Evolutionary conservation across 1,140 invertebrate species (phyloP), one percentile per base, ranked within the genome.

Genomic region (Prorops nasuta): DNA sequence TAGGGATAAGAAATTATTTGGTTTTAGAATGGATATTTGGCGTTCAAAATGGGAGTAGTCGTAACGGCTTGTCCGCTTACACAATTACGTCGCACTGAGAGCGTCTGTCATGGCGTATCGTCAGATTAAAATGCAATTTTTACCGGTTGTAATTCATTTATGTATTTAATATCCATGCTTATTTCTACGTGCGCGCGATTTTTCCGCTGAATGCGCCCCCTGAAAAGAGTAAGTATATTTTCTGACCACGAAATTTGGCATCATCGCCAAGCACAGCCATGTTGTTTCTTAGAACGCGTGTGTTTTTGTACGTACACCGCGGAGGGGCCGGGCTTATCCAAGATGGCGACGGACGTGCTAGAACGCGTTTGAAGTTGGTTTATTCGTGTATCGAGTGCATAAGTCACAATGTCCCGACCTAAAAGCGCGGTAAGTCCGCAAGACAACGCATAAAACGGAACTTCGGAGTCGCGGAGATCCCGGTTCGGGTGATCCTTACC

Each of bases 241-340:
- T n/a, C n/a, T n/a, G n/a, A n/a, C n/a, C n/a, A n/a, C n/a, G n/a
- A 32, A n/a, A 65, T 45, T n/a, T 31, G 64, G 54, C 64, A 66
- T 67, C 59, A 37, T 22, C 35, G 51, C 35, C 21, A 31, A 48
- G 38, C 24, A 38, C 42, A 10, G 44, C 52, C 48, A 48, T 54
- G 53, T 49, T 32, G 44, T 42, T 47, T 39, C 47, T 54, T 48
- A 47, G 37, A 55, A 64, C 61, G 61, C 60, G 55, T 58, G 62
- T 68, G 66, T 69, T 69, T 69, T 68, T 69, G 66, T 69, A 68
- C n/a, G n/a, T n/a, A n/a, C n/a, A n/a, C n/a, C n/a, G n/a, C n/a
- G n/a, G n/a, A n/a, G n/a, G n/a, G n/a, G 4, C 24, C 24, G 24
- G 38, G 42, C n/a, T 43, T 20, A 57, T 37, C 50, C 63, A 69